A percentile compares a stretch with the other conserved stretches of the same genome.
Evolutionary conservation across 2,888 invertebrate species (phyloP).

Genomic region (Tiphia femorata): DNA sequence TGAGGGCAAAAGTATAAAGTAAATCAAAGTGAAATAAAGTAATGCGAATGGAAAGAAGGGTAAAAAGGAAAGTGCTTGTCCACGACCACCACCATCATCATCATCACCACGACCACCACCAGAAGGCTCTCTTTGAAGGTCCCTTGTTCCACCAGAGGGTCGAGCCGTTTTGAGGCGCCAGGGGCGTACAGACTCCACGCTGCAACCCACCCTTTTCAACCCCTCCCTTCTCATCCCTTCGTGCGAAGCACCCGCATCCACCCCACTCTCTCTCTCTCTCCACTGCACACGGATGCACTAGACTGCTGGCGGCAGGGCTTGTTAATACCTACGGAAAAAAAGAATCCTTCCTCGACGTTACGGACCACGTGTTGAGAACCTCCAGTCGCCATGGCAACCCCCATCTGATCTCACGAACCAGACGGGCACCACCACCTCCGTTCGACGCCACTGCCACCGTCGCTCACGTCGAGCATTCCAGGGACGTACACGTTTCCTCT

Average conservation of each 20-base stretch:
- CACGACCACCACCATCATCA: no score
- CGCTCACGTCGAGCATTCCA: no score
- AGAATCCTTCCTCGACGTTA: slow-evolving; percentile 49
- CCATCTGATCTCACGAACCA: slow-evolving; percentile 55
- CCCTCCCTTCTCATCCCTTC: not conserved
- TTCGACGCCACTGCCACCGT: no score
- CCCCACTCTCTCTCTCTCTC: not conserved
- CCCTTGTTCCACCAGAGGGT: not conserved
- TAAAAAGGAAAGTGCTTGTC: slow-evolving; percentile 9
- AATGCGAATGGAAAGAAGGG: not conserved
- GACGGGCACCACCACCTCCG: slow-evolving; percentile 44
- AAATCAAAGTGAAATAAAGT: not conserved
- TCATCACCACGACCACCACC: no score
- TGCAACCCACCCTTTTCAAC: not conserved
- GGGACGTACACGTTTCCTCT: no score
- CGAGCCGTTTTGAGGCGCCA: slow-evolving; percentile 10
- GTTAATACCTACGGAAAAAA: slow-evolving; percentile 68
- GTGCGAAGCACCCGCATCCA: not conserved
- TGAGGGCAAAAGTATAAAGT: no score
- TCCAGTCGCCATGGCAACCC: slow-evolving; percentile 64
- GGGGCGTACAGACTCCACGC: not conserved
- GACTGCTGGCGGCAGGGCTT: slow-evolving; percentile 52
- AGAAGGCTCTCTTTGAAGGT: slow-evolving; percentile 2
- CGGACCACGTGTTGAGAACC: slow-evolving; percentile 67
- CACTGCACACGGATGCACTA: slow-evolving; percentile 39